Conservation (phyloP, 2,797 vertebrate genomes). For the Malacoraja senta region DNA sequence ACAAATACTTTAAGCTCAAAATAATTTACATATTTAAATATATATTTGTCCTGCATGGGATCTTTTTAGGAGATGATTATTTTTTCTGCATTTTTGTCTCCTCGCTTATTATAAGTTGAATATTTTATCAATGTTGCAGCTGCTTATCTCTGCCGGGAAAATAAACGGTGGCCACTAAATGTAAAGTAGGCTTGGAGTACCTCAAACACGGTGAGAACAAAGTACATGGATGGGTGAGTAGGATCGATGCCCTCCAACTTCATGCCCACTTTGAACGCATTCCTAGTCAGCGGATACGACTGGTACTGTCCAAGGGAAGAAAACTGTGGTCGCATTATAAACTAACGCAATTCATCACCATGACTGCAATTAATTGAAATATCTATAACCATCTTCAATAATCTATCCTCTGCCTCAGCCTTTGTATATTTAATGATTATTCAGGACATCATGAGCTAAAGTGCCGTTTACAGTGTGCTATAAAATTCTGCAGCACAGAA, state of each 20-base stretch:
- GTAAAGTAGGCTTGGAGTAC: conserved; percentile 49
- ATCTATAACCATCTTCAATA: neutral
- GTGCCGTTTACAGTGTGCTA: neutral
- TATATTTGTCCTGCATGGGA: neutral
- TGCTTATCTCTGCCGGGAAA: neutral
- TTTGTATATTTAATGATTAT: neutral
- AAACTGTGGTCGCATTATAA: neutral
- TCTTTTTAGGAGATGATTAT: neutral
- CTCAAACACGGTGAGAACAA: conserved; percentile 81
- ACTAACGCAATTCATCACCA: neutral
- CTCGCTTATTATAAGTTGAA: neutral
- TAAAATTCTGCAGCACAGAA: neutral
- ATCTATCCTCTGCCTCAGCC: neutral
- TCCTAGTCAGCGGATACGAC: conserved; percentile 77
- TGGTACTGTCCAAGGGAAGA: conserved; percentile 64
- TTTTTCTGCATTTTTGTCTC: neutral
- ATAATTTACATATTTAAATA: neutral
- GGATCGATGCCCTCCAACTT: conserved; percentile 85
- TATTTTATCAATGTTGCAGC: neutral
- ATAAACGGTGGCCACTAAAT: neutral
- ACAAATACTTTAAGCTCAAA: neutral
- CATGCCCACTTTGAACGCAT: conserved; percentile 84
- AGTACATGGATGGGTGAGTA: conserved; percentile 76
- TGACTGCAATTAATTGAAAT: neutral
- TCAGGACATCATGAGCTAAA: neutral